These are phyloP conservation scores for Girardinichthys multiradiatus DNA, from an alignment of 2,113 vertebrate genomes.

Conservation along the genomic window DNA sequence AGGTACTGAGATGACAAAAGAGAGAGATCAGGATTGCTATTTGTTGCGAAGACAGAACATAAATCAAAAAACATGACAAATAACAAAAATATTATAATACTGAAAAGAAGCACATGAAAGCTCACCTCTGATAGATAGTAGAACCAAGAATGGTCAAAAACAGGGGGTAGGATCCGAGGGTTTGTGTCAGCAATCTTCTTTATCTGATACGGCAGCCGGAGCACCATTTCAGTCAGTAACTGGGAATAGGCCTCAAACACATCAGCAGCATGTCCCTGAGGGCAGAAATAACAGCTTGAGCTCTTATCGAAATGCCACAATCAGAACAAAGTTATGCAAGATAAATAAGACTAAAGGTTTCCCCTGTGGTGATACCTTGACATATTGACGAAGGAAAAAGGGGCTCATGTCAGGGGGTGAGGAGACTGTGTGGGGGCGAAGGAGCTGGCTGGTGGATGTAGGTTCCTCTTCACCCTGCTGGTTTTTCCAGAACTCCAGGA, in stretches of 20 bases:
- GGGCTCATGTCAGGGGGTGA: constrained; percentile 99
- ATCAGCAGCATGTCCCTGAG: constrained; percentile 94
- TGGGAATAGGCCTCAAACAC: constrained; percentile 99
- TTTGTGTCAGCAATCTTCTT: constrained; percentile 98
- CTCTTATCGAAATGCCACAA: background rate
- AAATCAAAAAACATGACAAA: background rate
- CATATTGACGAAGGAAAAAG: constrained; percentile 97
- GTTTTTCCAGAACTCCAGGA: constrained; percentile 97
- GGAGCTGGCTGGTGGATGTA: constrained; percentile 89
- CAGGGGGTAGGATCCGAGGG: constrained; percentile 92
- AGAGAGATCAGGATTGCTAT: background rate
- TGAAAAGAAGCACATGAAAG: background rate
- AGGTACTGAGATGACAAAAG: constrained; percentile 84
- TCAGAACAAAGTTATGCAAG: background rate
- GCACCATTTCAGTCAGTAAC: constrained; percentile 97
- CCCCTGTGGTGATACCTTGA: constrained; percentile 85
- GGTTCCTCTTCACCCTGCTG: constrained; percentile 97
- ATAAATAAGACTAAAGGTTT: background rate
- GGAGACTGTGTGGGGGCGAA: constrained; percentile 93
- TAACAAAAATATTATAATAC: background rate
- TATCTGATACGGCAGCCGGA: constrained; percentile 96
- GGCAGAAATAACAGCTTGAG: constrained; percentile 10
- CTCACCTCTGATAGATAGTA: constrained; percentile 95
- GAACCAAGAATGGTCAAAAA: constrained; percentile 99
- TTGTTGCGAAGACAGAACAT: background rate